A percentile compares a stretch with the other conserved stretches of the same genome.
These are phyloP conservation scores for Alexandromys fortis DNA, from an alignment of 2,113 vertebrate genomes.

Conservation along the genomic window DNA sequence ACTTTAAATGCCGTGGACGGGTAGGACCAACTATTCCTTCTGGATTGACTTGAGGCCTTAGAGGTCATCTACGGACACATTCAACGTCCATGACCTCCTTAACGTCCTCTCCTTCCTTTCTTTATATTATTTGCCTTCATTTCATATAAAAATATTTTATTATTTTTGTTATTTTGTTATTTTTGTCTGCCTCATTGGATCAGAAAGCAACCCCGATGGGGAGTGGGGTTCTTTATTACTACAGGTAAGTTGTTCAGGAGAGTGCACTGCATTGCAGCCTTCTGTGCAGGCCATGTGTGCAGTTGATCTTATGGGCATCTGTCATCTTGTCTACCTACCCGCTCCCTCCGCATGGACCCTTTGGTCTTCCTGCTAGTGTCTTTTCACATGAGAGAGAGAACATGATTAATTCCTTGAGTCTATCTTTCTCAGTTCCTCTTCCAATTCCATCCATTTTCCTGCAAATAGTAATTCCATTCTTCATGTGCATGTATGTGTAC, in stretches of 20 bases:
- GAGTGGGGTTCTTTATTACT: background rate
- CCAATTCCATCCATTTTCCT: background rate
- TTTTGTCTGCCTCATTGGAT: background rate
- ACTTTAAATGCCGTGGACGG: background rate
- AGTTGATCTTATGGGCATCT: background rate
- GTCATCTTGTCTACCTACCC: background rate
- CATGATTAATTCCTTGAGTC: background rate
- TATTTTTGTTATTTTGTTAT: background rate
- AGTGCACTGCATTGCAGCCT: background rate
- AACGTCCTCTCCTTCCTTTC: slow-evolving; percentile 24
- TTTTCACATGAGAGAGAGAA: background rate
- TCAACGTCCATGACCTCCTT: background rate
- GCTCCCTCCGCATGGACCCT: background rate
- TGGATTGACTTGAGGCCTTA: background rate
- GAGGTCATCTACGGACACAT: background rate
- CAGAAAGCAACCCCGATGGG: background rate
- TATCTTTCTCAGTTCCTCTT: background rate
- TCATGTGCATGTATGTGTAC: background rate
- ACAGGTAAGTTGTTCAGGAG: background rate
- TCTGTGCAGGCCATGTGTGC: background rate
- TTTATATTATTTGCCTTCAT: background rate
- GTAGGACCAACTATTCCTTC: background rate
- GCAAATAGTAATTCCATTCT: background rate
- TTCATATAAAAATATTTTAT: background rate
- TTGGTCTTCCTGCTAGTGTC: too few relatives aligned